Base-by-base conservation (phyloP, 2,888 invertebrate species). In the Sesia bembeciformis region DNA sequence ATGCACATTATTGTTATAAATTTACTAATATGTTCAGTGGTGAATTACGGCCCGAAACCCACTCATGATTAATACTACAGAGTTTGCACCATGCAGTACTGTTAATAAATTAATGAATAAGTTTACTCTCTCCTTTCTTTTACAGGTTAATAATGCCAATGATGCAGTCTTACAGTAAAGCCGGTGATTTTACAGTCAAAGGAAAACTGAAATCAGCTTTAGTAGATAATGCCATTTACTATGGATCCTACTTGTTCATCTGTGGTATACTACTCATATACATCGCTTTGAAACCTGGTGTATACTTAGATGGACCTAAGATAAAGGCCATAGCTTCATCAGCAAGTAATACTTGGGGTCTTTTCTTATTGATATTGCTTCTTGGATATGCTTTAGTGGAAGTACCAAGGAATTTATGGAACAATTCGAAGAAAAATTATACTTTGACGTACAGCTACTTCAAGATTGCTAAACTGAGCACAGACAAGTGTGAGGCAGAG, bases 261-360 rank as follows among this genome's bases (percentile, higher is more conserved):
- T 98, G 99, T 80, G 95, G 97, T 4, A 92, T 99, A 55, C 92
- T 99, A 42, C 91, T 99, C 3, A 96, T 99, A 66, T 99, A 99
- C 81, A 94, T 99, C 54, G 97, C 98, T 1, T 86, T 97, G 5
- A 95, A 97, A 77, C 96, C 96, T 8, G 95, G 94, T n/a, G 91
- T 97, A 5, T 92, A 94, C 65, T 90, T 99, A 57, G 97, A 98
- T 80, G 96, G 96, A 93, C 95, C 91, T 56, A 97, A 98, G 79
- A 90, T 99, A 42, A 99, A 98, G 87, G 96, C 98, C 0, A 98
- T 99, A 63, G 97, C 98, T 39, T 97, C 99, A 3, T 97, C 98
- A 8, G 99, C 99, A 3, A 98, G 98, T 72, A 99, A 99, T 78
- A 99, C 99, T 0, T 99, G 99, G 99, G 99, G 99, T 56, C 89